Conservation (phyloP, 2,797 vertebrate genomes). For the Chloroceryle amazona region DNA sequence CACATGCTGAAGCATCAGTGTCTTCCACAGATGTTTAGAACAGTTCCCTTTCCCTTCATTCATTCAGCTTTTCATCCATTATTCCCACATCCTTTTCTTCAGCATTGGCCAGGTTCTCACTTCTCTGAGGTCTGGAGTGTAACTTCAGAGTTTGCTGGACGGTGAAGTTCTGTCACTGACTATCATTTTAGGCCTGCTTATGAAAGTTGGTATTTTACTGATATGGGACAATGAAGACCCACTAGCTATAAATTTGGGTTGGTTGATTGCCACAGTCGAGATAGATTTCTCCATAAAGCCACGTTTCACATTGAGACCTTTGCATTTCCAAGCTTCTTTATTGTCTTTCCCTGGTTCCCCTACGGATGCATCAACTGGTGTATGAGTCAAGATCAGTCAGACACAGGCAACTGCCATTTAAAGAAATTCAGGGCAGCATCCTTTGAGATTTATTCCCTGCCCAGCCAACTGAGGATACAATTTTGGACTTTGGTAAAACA, state of each 20-base stretch:
- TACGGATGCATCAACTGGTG: neutral
- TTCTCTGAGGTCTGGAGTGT: neutral
- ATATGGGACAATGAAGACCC: neutral
- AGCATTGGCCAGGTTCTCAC: neutral
- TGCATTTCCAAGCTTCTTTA: neutral
- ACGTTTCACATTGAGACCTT: neutral
- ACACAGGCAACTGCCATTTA: neutral
- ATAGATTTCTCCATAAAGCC: neutral
- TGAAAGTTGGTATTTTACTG: neutral
- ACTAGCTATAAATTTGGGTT: neutral
- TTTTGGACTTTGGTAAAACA: neutral
- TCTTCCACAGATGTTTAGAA: neutral
- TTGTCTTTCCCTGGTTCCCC: neutral
- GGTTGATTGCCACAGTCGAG: neutral
- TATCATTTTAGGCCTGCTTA: neutral
- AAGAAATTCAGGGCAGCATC: neutral
- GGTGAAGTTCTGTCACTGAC: neutral
- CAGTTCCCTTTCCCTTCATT: neutral
- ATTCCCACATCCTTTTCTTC: neutral
- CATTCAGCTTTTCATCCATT: neutral
- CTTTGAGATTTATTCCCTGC: neutral
- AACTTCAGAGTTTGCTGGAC: neutral
- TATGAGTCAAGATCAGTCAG: neutral
- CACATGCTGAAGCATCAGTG: neutral
- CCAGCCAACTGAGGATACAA: neutral